phyloP scores from a whole-genome alignment of 2,113 vertebrate genomes.

The Cephalophus harveyi region DNA sequence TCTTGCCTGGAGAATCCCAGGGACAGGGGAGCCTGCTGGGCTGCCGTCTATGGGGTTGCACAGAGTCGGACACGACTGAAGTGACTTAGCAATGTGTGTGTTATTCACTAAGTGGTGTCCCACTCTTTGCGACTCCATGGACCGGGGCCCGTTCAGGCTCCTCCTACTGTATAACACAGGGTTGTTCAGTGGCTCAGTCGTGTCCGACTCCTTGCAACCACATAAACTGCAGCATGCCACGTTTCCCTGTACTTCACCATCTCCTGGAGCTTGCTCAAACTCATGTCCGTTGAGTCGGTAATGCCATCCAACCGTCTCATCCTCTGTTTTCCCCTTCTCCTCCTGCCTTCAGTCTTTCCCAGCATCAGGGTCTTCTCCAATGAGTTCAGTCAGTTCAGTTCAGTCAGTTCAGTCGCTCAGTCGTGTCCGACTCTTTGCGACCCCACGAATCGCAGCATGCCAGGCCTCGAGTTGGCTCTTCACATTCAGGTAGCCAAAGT shows the following conservation, averaged over 20 bases:
- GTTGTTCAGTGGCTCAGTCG: neutral
- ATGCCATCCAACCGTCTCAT: neutral
- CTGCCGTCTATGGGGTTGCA: too few relatives aligned
- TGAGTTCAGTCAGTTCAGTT: too few relatives aligned
- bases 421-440: too few relatives aligned
- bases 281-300: neutral
- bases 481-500: neutral
- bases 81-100: too few relatives aligned
- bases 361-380: neutral
- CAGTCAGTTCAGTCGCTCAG: too few relatives aligned
- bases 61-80: too few relatives aligned
- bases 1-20: too few relatives aligned
- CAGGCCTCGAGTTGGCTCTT: too few relatives aligned
- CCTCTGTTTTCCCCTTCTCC: neutral
- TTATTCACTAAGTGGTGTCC: neutral
- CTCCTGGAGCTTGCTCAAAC: neutral
- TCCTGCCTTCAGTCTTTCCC: neutral
- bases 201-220: neutral
- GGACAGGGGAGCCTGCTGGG: too few relatives aligned
- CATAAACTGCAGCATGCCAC: neutral
- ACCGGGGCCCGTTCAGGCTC: rapidly evolving
- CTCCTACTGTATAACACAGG: neutral
- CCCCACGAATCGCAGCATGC: too few relatives aligned
- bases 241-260: neutral
- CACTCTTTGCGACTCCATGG: neutral